phyloP scores from a whole-genome alignment of 2,113 vertebrate species.

The Procavia capensis region DNA sequence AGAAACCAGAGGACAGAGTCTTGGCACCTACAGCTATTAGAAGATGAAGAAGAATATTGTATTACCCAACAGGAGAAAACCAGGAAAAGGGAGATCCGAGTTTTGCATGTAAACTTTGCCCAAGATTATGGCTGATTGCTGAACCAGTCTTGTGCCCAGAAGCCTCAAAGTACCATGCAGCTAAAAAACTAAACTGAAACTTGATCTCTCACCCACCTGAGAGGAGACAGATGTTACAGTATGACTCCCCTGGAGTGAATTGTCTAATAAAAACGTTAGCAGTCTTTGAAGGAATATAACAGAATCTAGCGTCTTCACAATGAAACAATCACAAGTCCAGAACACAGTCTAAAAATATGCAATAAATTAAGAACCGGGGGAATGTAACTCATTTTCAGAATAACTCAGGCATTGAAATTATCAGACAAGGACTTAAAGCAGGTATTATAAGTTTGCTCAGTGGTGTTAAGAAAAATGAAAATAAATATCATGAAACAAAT shows the following conservation, averaged over 20 bases:
- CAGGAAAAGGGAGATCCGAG: not conserved
- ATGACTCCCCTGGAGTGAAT: not conserved
- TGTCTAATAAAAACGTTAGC: not conserved
- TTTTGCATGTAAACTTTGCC: not conserved
- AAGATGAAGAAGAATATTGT: not conserved
- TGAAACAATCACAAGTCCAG: not conserved
- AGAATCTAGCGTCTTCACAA: not conserved
- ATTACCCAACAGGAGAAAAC: not conserved
- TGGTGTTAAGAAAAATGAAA: not conserved
- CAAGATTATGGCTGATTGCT: not conserved
- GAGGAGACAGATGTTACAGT: not conserved
- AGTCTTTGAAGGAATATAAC: not conserved
- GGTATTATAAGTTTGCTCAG: not conserved
- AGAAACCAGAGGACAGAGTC: not conserved
- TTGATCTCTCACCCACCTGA: not conserved
- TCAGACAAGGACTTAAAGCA: not conserved
- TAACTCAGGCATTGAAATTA: not conserved
- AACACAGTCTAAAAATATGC: constrained; percentile 19
- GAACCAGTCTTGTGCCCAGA: not conserved
- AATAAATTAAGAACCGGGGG: constrained; percentile 15
- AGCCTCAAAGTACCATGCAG: not conserved
- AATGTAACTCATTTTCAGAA: not conserved
- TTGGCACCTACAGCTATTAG: not conserved
- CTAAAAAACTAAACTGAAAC: not conserved
- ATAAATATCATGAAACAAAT: constrained; percentile 16